Evolutionary conservation across 2,888 invertebrate genomes (phyloP).

Genomic region (Selenia dentaria): DNA sequence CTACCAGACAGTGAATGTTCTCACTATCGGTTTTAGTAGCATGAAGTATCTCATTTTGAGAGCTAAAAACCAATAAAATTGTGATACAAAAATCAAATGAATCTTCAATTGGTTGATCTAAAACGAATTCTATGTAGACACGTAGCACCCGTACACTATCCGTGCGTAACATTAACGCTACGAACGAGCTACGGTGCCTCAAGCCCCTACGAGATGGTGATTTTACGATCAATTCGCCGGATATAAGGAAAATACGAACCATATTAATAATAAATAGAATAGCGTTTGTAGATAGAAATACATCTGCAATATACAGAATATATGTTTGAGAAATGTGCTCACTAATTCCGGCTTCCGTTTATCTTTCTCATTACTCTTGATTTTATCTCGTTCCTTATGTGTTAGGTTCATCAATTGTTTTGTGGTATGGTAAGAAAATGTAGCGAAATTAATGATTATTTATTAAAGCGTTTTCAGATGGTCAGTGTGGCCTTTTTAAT

Average conservation of each 20-base stretch:
- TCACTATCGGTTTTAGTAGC: too few species aligned
- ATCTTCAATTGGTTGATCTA: too few species aligned
- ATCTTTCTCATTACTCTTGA: background rate
- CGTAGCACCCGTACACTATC: slow-evolving; percentile 16
- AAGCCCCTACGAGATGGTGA: slow-evolving; percentile 18
- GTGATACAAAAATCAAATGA: too few species aligned
- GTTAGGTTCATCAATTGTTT: too few species aligned
- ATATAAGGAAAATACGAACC: slow-evolving; percentile 21
- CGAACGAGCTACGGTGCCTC: slow-evolving; percentile 15
- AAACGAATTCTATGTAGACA: slow-evolving; percentile 2
- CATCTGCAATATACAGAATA: slow-evolving; percentile 3
- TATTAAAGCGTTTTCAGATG: too few species aligned
- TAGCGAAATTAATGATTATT: too few species aligned
- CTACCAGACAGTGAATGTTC: too few species aligned
- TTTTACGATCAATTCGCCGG: slow-evolving; percentile 15
- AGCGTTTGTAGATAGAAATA: slow-evolving; percentile 11
- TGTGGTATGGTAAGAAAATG: too few species aligned
- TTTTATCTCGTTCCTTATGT: background rate
- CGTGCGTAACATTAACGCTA: slow-evolving; percentile 19
- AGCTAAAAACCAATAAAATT: too few species aligned
- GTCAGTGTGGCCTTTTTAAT: too few species aligned
- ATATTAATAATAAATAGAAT: slow-evolving; percentile 24
- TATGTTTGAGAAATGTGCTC: slow-evolving; percentile 5
- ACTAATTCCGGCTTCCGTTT: slow-evolving; percentile 2
- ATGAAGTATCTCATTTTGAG: too few species aligned